Base-by-base conservation (phyloP, 1,140 invertebrate genomes). In the Dreissena polymorpha region DNA sequence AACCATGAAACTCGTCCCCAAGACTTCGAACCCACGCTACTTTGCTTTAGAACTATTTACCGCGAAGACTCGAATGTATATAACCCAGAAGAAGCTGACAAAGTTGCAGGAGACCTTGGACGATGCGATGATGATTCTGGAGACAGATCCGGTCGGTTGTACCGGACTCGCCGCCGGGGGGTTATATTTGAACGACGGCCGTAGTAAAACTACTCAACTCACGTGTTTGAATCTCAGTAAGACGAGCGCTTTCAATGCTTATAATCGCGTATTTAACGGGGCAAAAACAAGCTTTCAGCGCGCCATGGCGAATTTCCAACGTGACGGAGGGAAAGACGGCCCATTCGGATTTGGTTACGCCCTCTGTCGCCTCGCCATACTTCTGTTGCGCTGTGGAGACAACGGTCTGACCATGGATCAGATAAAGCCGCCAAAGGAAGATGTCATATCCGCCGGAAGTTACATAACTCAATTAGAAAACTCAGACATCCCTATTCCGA, bases 271-370 rank as follows among this genome's bases (percentile, higher is more conserved):
- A 25, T 78, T 77, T 25, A 63, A 63, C 49, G 50, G 53, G 10
- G 81, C 86, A 0, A 79, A 82, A 64, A 29, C 23, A 60, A 86
- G 86, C 63, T 81, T 87, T 39, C 68, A 75, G 25, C 50, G 70
- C 55, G 63, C 84, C 10, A 70, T 87, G 53, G 51, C 16, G 7
- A 77, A 84, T 64, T 87, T 87, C 57, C 68, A 87, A 76, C 51
- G 63, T 60, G 86, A 87, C 78, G 84, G 82, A 18, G 86, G 86
- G 12, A 87, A 87, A 50, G 86, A 87, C 57, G 84, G 84, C 25
- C 86, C 84, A 50, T 87, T 87, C 78, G 86, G 86, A 8, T 84
- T 82, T 16, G 86, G 84, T 18, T 87, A 86, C 73, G 86, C 84
- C n/a, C 64, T 87, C 5, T 87, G 86, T 71, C 68, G 86, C 5